Conservation (phyloP, 2,797 vertebrate species). For the Acanthurus tractus region DNA sequence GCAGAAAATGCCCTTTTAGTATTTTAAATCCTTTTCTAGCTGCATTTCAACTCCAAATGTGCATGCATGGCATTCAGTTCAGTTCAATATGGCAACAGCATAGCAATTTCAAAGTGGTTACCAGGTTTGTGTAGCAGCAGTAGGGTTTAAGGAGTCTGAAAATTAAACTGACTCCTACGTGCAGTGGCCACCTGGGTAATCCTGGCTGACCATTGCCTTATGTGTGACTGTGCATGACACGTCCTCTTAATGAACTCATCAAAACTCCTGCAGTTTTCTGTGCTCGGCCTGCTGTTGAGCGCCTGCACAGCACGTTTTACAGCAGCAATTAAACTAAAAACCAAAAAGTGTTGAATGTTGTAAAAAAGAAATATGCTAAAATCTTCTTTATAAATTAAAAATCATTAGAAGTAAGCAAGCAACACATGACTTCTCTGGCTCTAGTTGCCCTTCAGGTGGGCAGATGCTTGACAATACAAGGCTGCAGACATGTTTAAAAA, state of each 20-base stretch:
- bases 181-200: conserved; percentile 81
- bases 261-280: conserved; percentile 66
- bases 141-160: conserved; percentile 66
- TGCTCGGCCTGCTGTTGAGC: conserved; percentile 54
- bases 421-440: no score
- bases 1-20: conserved; percentile 29
- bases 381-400: conserved; percentile 12
- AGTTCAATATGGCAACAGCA: conserved; percentile 37
- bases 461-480: no score
- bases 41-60: conserved; percentile 26
- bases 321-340: conserved; percentile 31
- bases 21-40: conserved; percentile 30
- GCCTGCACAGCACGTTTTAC: conserved; percentile 40
- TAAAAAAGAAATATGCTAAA: conserved; percentile 1
- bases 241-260: conserved; percentile 83
- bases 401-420: neutral
- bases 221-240: conserved; percentile 79
- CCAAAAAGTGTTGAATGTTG: conserved; percentile 13
- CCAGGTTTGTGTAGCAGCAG: conserved; percentile 44
- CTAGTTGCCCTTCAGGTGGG: no score
- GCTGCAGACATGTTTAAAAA: no score
- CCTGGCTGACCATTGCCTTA: conserved; percentile 76
- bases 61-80: conserved; percentile 36
- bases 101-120: conserved; percentile 51
- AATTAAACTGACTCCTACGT: conserved; percentile 77